These are phyloP conservation scores for Macrotis lagotis DNA, from an alignment of 2,113 vertebrate genomes.

Conservation along the genomic window DNA sequence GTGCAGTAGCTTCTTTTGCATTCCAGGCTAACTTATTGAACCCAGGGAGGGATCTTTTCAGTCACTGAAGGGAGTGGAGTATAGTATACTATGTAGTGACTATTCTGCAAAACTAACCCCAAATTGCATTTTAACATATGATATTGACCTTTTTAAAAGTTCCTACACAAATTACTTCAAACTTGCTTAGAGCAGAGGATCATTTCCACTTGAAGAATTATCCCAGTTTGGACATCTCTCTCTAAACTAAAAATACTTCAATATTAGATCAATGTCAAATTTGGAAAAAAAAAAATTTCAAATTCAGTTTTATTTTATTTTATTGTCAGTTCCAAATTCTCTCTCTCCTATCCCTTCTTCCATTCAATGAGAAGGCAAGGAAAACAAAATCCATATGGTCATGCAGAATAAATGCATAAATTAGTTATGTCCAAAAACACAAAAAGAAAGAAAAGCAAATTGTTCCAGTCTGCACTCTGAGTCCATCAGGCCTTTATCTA, in stretches of 20 bases:
- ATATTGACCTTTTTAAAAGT: background rate
- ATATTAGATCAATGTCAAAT: background rate
- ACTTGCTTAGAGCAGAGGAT: background rate
- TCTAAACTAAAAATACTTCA: background rate
- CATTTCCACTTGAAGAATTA: background rate
- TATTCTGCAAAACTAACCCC: background rate
- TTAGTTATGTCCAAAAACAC: background rate
- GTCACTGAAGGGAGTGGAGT: background rate
- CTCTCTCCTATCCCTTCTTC: background rate
- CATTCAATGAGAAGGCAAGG: background rate
- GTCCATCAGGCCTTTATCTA: background rate
- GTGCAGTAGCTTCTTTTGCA: background rate
- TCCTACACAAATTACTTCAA: background rate
- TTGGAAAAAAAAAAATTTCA: background rate
- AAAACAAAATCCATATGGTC: background rate
- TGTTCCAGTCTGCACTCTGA: background rate
- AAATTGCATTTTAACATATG: background rate
- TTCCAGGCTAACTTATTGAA: background rate
- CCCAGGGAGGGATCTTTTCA: background rate
- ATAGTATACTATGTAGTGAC: background rate
- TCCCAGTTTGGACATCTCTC: background rate
- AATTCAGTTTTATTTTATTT: background rate
- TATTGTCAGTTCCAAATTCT: background rate
- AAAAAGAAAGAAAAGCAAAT: background rate
- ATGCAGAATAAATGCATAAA: background rate